Conservation (phyloP, 2,113 vertebrate species). For the Prunella fulvescens region DNA sequence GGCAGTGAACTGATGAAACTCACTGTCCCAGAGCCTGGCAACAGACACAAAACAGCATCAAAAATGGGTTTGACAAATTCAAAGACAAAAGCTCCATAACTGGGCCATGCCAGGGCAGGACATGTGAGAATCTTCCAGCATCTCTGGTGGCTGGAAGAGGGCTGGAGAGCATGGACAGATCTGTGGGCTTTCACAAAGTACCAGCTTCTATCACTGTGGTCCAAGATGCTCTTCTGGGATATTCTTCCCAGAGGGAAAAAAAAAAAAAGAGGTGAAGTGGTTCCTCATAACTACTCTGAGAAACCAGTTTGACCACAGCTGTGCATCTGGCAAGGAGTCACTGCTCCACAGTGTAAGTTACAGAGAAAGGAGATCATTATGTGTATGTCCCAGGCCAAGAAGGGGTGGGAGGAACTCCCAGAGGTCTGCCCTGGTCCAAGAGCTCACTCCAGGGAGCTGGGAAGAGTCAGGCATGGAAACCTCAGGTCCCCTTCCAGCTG, state of each 20-base stretch:
- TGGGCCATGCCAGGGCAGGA: neutral
- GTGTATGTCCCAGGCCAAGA: neutral
- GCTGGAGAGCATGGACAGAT: neutral
- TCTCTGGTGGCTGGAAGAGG: neutral
- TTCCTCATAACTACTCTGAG: neutral
- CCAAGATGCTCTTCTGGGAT: neutral
- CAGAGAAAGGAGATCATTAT: neutral
- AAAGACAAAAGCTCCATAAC: neutral
- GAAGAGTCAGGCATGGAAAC: neutral
- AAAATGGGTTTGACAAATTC: neutral
- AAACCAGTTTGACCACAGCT: neutral
- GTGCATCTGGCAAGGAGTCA: neutral
- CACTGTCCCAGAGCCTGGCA: neutral
- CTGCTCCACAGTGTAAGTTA: neutral
- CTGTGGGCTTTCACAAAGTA: neutral
- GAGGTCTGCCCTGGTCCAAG: neutral
- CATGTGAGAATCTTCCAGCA: neutral
- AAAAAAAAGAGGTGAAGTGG: rapidly evolving
- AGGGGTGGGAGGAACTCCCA: neutral
- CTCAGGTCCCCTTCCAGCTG: neutral
- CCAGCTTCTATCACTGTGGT: neutral
- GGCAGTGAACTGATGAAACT: neutral
- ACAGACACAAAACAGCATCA: neutral
- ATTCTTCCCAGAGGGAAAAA: neutral
- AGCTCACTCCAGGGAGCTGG: neutral